Conservation (phyloP, 2,888 invertebrate species). For the Elaeidobius kamerunicus region DNA sequence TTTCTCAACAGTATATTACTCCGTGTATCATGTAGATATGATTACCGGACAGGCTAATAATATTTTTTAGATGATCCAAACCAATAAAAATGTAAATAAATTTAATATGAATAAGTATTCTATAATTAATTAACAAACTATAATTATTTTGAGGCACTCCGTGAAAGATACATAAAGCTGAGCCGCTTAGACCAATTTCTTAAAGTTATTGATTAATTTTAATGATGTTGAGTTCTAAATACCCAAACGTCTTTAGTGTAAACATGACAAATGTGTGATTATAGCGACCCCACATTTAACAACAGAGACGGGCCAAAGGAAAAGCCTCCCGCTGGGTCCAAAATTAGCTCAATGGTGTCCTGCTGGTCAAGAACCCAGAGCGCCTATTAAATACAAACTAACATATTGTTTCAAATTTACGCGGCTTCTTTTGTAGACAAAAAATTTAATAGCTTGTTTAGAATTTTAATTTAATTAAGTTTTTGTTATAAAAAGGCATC, state of each 20-base stretch:
- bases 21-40: too few relatives aligned
- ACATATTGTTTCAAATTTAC: constrained; percentile 49
- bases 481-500: constrained; percentile 9
- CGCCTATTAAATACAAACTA: constrained; percentile 48
- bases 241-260: constrained; percentile 39
- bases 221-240: constrained; percentile 28
- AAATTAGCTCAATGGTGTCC: constrained; percentile 48
- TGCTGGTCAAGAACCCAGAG: constrained; percentile 41
- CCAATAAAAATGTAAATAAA: too few relatives aligned
- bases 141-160: too few relatives aligned
- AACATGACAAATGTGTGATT: constrained; percentile 41
- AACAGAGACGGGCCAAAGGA: constrained; percentile 40
- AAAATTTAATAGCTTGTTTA: constrained; percentile 42
- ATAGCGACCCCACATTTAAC: constrained; percentile 40
- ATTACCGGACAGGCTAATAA: too few relatives aligned
- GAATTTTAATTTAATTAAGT: constrained; percentile 47
- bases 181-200: background rate
- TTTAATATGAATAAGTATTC: too few relatives aligned
- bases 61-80: too few relatives aligned
- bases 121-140: too few relatives aligned
- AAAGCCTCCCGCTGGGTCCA: constrained; percentile 41
- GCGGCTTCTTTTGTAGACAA: constrained; percentile 44
- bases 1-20: too few relatives aligned
- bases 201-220: constrained; percentile 27
- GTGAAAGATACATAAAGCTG: too few relatives aligned